Percentiles rank a stretch among this genome's conserved stretches.
Evolutionary conservation across 2,797 vertebrate genomes (phyloP).

Genomic region (Tapirus indicus): DNA sequence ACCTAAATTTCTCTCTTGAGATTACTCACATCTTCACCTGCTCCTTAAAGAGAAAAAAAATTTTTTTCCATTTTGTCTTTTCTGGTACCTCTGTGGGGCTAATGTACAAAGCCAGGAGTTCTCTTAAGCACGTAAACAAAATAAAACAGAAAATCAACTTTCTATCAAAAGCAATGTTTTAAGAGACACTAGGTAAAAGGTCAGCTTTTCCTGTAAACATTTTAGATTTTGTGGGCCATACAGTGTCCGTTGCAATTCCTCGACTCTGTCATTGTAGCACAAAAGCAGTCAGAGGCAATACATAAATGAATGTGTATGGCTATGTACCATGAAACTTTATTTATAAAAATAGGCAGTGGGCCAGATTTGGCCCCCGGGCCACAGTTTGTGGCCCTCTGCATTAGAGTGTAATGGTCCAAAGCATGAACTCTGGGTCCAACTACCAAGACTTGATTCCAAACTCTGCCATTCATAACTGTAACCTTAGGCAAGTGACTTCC

Average conservation of each 20-base stretch:
- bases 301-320: background rate
- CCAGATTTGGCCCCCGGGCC: background rate
- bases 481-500: background rate
- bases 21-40: background rate
- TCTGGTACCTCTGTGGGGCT: background rate
- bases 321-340: background rate
- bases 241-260: background rate
- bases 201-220: background rate
- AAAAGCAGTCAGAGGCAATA: background rate
- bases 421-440: background rate
- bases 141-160: background rate
- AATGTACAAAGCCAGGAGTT: background rate
- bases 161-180: background rate
- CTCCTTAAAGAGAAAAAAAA: background rate
- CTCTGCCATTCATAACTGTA: background rate
- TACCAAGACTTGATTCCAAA: background rate
- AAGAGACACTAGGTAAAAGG: background rate
- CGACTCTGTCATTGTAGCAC: background rate
- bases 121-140: background rate
- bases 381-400: background rate
- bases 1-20: conserved; percentile 41
- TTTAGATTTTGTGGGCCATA: background rate
- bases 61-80: background rate
- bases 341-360: background rate
- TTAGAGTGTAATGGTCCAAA: background rate